A percentile compares a stretch with the other conserved stretches of the same genome.
Evolutionary conservation across 92 coral and sea anemone genomes (phyloP).

Genomic region (Hydrozoanthus gracilis): DNA sequence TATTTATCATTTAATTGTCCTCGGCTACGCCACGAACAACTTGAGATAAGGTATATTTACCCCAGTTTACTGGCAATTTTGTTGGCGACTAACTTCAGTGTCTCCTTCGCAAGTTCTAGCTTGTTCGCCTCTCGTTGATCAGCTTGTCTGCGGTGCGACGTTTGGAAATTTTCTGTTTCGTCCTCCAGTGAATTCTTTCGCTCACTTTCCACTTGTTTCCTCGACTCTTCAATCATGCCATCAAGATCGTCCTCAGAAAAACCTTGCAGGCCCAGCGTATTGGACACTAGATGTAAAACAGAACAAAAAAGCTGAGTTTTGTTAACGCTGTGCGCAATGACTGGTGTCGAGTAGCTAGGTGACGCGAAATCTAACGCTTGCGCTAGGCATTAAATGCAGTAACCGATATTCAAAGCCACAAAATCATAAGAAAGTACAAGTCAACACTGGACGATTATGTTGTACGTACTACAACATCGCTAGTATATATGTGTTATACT

Average conservation of each 20-base stretch:
- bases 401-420: no score
- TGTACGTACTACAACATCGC: no score
- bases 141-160: conserved; percentile 8
- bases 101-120: conserved; percentile 8
- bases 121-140: conserved; percentile 32
- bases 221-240: conserved; percentile 21
- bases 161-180: conserved; percentile 12
- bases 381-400: no score
- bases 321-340: no score
- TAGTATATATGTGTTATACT: no score
- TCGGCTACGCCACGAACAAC: no score
- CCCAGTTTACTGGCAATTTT: conserved; percentile 22
- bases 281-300: conserved; percentile 3
- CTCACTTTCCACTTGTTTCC: conserved; percentile 32
- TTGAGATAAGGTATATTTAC: neutral
- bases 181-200: neutral
- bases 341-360: no score
- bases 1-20: neutral
- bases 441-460: no score
- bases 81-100: conserved; percentile 17
- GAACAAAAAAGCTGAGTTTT: no score
- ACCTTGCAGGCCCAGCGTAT: neutral
- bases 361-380: no score
- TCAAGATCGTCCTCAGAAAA: conserved; percentile 23
- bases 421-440: no score